phyloP scores from a whole-genome alignment of 2,113 vertebrate genomes.

The Elephantulus edwardii region DNA sequence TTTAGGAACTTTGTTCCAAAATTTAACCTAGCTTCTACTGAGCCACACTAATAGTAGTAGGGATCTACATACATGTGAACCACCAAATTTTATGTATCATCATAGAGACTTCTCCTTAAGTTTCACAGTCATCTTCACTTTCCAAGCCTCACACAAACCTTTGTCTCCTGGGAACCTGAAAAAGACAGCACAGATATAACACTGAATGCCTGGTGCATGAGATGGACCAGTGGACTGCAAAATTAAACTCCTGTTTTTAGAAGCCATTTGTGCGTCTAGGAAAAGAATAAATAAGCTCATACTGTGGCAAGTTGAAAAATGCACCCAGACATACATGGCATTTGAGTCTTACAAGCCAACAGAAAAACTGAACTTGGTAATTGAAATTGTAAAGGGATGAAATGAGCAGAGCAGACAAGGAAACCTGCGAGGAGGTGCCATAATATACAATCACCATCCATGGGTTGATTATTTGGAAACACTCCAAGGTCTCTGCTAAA shows the following conservation, averaged over 20 bases:
- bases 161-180: neutral
- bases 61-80: neutral
- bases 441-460: neutral
- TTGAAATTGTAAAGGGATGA: constrained; percentile 50
- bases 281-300: constrained; percentile 65
- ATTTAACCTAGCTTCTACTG: neutral
- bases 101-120: neutral
- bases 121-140: neutral
- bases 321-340: constrained; percentile 53
- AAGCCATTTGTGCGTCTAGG: constrained; percentile 68
- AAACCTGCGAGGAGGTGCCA: neutral
- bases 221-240: constrained; percentile 71
- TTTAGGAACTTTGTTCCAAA: neutral
- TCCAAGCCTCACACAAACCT: neutral
- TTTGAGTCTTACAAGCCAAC: constrained; percentile 59
- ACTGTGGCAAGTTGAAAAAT: constrained; percentile 58
- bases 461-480: neutral
- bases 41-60: neutral
- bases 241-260: constrained; percentile 73
- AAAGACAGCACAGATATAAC: neutral
- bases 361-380: constrained; percentile 66
- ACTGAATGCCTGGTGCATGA: neutral
- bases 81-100: neutral
- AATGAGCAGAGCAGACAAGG: neutral
- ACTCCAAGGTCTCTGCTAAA: neutral